A percentile compares a stretch with the other conserved stretches of the same genome.
Evolutionary conservation across 2,888 invertebrate genomes (phyloP).

Genomic region (Harpalus rufipes): DNA sequence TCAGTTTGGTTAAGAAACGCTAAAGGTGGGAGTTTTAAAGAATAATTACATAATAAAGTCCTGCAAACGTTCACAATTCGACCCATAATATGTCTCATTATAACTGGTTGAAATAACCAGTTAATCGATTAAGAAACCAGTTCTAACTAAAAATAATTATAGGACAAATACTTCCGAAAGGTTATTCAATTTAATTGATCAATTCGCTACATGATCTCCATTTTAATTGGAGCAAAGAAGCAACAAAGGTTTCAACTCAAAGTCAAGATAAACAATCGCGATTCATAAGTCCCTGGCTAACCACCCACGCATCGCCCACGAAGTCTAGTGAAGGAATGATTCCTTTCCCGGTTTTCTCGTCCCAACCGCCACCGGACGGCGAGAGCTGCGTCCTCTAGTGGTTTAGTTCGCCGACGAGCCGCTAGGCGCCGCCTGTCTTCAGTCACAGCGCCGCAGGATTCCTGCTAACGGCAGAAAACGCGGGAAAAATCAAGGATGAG

Average conservation of each 20-base stretch:
- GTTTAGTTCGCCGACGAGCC: constrained; percentile 73
- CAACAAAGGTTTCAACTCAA: too few relatives aligned
- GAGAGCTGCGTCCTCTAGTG: constrained; percentile 74
- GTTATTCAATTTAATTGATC: too few relatives aligned
- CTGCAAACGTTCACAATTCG: too few relatives aligned
- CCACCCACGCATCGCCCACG: neutral
- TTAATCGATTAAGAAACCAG: too few relatives aligned
- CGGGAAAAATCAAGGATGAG: neutral
- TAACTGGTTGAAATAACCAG: too few relatives aligned
- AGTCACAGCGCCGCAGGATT: constrained; percentile 45
- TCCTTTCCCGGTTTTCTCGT: constrained; percentile 23
- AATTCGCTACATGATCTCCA: too few relatives aligned
- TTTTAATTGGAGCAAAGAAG: too few relatives aligned
- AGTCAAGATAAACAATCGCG: neutral
- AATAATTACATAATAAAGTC: too few relatives aligned
- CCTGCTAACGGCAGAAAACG: neutral
- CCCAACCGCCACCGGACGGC: constrained; percentile 27
- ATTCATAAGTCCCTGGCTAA: neutral
- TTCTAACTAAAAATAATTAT: too few relatives aligned
- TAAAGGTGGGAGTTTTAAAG: too few relatives aligned
- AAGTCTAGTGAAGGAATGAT: constrained; percentile 39
- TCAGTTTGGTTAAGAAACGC: too few relatives aligned
- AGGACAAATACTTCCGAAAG: too few relatives aligned
- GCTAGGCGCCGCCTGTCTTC: constrained; percentile 75
- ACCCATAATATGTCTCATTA: neutral